Conservation (phyloP, 2,888 invertebrate species). For the Orthonychiurus folsomi region DNA sequence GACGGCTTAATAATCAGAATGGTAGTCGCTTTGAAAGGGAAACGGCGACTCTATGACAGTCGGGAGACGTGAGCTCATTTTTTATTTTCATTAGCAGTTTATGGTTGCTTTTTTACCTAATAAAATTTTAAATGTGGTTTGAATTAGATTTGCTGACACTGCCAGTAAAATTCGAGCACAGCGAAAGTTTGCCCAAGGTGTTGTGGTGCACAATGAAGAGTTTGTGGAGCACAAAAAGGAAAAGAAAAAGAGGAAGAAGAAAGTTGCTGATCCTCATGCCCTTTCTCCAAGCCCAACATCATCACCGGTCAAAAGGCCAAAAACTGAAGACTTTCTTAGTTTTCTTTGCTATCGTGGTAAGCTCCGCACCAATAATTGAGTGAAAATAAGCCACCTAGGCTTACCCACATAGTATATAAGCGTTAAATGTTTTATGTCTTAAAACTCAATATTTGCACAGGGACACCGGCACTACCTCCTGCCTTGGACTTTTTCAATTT, state of each 20-base stretch:
- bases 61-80: not conserved
- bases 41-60: not conserved
- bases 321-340: constrained; percentile 76
- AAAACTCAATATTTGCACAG: no score
- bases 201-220: constrained; percentile 52
- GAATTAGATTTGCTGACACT: not conserved
- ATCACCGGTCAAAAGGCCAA: constrained; percentile 61
- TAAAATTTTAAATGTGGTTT: not conserved
- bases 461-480: constrained; percentile 61
- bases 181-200: constrained; percentile 77
- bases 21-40: not conserved
- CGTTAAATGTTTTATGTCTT: no score
- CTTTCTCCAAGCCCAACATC: constrained; percentile 43
- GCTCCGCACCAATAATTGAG: no score
- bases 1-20: not conserved
- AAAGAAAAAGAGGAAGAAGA: constrained; percentile 37
- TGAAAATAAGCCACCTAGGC: constrained; percentile 13
- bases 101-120: not conserved
- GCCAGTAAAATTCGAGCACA: constrained; percentile 53
- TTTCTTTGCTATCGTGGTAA: constrained; percentile 71
- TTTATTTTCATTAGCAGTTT: not conserved
- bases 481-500: constrained; percentile 60
- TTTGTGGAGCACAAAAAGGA: constrained; percentile 56
- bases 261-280: not conserved
- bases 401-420: no score